Percentiles rank a stretch among this genome's conserved stretches.
phyloP scores from a whole-genome alignment of 2,888 invertebrate genomes.

The Emesis furor region DNA sequence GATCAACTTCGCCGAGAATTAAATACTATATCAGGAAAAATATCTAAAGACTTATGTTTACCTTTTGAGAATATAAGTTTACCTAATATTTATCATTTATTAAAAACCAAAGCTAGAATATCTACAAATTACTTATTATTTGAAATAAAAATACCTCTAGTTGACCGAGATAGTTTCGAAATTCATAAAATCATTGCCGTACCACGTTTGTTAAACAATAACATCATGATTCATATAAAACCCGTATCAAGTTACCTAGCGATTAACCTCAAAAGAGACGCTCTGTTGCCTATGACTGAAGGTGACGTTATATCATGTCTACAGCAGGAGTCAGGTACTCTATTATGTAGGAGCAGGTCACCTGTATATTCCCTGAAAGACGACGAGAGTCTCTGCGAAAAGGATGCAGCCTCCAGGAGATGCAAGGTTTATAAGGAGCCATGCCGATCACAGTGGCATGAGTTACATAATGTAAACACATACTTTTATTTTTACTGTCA shows the following conservation, averaged over 20 bases:
- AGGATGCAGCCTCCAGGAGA: too few relatives aligned
- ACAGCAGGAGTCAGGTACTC: too few relatives aligned
- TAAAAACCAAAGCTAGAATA: constrained; percentile 21
- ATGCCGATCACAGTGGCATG: too few relatives aligned
- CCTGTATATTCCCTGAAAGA: too few relatives aligned
- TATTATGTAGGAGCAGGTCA: too few relatives aligned
- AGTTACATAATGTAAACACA: too few relatives aligned
- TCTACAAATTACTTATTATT: constrained; percentile 20
- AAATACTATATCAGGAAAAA: constrained; percentile 28
- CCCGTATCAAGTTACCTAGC: constrained; percentile 45
- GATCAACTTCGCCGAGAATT: constrained; percentile 31
- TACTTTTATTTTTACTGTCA: too few relatives aligned
- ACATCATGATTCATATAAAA: constrained; percentile 26
- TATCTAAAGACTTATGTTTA: constrained; percentile 29
- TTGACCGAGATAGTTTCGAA: constrained; percentile 28
- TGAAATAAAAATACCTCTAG: constrained; percentile 13
- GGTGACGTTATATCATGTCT: neutral
- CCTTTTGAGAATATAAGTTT: constrained; percentile 25
- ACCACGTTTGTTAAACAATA: constrained; percentile 22
- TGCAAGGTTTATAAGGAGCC: too few relatives aligned
- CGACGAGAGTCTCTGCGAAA: too few relatives aligned
- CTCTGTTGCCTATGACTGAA: constrained; percentile 36
- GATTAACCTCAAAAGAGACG: constrained; percentile 19
- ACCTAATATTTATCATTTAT: constrained; percentile 35
- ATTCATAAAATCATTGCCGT: constrained; percentile 32